Evolutionary conservation across 1,140 invertebrate species (phyloP), one percentile per base, ranked within the genome.

Genomic region (Bombus impatiens): DNA sequence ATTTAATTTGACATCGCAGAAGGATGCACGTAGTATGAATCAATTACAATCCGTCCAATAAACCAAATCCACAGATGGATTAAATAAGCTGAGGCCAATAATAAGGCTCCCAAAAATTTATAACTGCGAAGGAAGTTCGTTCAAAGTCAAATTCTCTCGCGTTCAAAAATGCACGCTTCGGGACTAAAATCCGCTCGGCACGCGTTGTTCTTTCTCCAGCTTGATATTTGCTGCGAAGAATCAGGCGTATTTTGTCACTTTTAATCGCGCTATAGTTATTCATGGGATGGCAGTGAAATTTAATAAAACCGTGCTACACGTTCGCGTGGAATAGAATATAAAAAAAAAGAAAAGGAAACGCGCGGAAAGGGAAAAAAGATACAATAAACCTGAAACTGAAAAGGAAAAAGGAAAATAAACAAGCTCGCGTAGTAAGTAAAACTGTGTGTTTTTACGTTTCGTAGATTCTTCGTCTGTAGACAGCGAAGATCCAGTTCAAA

Each of bases 171-270:
- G 47, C 47, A 53, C 18, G 47, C 5, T 47, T 62, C 8, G 10
- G 10, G 9, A 25, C 3, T 35, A 37, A 37, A 28, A 37, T 9
- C 5, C n/a, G 8, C 53, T 1, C 2, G 25, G 2, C 5, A 22
- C 18, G 47, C 1, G 47, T 6, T 53, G 22, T 3, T 3, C 32
- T 32, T 67, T 44, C 47, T 4, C 6, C 59, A 3, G 12, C 13
- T 57, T 53, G 47, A 59, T 59, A 28, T 57, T 71, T 42, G 6
- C 15, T 25, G 22, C 9, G 18, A 40, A 42, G 57, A 15, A 44
- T 47, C 65, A 47, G n/a, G 12, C 44, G n/a, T 70, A 80, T 70
- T 80, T 70, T n/a, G 44, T 71, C 67, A 28, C 13, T 37, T 53
- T 53, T 70, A 70, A 80, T 40, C 42, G 15, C 8, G 25, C 25